Conservation (phyloP, 1,140 invertebrate species). For the Eurosta solidaginis region DNA sequence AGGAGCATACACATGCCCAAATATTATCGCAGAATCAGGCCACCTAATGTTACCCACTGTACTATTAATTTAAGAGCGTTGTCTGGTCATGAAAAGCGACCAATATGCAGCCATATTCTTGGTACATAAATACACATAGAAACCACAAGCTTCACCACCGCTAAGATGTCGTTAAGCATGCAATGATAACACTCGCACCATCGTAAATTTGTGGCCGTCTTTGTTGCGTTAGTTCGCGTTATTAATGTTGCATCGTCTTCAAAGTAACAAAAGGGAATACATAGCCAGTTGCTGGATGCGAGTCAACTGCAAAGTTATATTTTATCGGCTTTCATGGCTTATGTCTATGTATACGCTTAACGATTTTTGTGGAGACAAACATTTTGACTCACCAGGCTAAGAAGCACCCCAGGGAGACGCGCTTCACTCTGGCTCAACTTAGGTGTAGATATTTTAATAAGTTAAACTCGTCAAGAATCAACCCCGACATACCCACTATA, state of each 20-base stretch:
- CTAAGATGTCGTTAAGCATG: constrained; percentile 8
- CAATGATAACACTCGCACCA: neutral
- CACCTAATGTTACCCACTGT: neutral
- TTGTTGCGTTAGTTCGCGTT: constrained; percentile 5
- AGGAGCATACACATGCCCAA: too few relatives aligned
- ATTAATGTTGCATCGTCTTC: constrained; percentile 19
- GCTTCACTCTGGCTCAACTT: too few relatives aligned
- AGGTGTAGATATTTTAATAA: too few relatives aligned
- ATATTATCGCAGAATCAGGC: too few relatives aligned
- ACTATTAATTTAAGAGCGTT: too few relatives aligned
- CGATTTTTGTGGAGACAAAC: neutral
- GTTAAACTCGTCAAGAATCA: too few relatives aligned
- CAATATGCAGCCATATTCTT: neutral
- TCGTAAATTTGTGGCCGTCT: neutral
- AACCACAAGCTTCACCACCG: neutral
- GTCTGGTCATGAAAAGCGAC: neutral
- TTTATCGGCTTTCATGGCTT: neutral
- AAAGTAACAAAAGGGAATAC: constrained; percentile 11
- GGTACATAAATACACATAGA: neutral
- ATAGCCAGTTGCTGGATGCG: neutral
- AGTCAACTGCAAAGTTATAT: too few relatives aligned
- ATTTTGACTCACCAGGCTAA: too few relatives aligned
- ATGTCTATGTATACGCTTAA: neutral
- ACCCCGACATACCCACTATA: too few relatives aligned
- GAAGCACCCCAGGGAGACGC: too few relatives aligned